Percentiles rank a stretch among this genome's conserved stretches.
phyloP scores from a whole-genome alignment of 1,140 invertebrate species.

The Zaprionus taronus region DNA sequence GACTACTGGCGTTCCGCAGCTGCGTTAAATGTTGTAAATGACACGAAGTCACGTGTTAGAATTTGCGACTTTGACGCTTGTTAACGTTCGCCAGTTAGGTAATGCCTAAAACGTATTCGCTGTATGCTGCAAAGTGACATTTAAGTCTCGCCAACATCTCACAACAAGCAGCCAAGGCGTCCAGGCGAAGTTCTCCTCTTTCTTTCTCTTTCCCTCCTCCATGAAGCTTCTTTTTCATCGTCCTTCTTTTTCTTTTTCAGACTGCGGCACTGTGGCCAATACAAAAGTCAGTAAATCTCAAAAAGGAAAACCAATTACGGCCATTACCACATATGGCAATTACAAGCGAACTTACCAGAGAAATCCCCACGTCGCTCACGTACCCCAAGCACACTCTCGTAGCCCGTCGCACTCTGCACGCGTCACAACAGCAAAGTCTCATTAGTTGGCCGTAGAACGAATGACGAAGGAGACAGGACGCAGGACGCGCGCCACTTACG shows the following conservation, averaged over 20 bases:
- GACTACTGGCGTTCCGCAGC: slow-evolving; percentile 36
- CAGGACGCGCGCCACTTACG: slow-evolving; percentile 27
- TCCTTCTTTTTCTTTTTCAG: slow-evolving; percentile 1
- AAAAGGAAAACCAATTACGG: slow-evolving; percentile 81
- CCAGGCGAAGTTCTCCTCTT: neutral
- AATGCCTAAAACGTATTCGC: slow-evolving; percentile 80
- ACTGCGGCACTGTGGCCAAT: slow-evolving; percentile 60
- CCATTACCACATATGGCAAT: slow-evolving; percentile 82
- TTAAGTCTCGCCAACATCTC: slow-evolving; percentile 70
- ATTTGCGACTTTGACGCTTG: slow-evolving; percentile 79
- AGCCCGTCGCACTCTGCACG: slow-evolving; percentile 46
- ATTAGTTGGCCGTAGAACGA: slow-evolving; percentile 73
- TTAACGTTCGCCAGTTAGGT: slow-evolving; percentile 73
- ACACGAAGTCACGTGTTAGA: slow-evolving; percentile 82
- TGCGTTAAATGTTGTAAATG: slow-evolving; percentile 70
- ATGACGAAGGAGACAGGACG: slow-evolving; percentile 6
- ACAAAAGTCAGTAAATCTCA: slow-evolving; percentile 80
- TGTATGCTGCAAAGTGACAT: slow-evolving; percentile 70
- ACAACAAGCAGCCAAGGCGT: slow-evolving; percentile 43
- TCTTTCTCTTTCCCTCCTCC: neutral
- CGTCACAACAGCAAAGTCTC: slow-evolving; percentile 77
- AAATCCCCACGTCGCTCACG: neutral
- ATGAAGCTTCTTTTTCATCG: neutral
- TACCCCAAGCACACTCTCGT: neutral
- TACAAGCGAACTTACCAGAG: slow-evolving; percentile 67